These are phyloP conservation scores for Lottia gigantea DNA, from an alignment of 2,888 invertebrate genomes.

Conservation along the genomic window DNA sequence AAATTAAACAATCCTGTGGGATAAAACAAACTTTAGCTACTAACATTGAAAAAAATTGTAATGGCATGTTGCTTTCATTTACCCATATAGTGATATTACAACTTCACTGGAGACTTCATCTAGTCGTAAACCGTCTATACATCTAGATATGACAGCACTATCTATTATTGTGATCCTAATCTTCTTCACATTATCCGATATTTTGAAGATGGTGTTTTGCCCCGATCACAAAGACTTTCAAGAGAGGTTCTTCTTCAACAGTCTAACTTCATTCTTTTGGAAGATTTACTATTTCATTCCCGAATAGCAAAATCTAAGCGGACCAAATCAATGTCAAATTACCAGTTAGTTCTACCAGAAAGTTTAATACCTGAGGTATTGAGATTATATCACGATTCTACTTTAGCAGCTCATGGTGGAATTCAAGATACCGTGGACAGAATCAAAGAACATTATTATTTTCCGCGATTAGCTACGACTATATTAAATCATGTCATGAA, in stretches of 20 bases:
- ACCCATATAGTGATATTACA: no score
- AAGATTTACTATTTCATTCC: constrained; percentile 27
- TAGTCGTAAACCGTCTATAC: no score
- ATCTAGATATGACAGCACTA: no score
- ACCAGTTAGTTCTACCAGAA: constrained; percentile 28
- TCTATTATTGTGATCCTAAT: neutral
- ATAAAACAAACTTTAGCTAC: no score
- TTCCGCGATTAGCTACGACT: constrained; percentile 20
- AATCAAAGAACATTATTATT: constrained; percentile 23
- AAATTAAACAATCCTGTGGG: no score
- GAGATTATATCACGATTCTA: constrained; percentile 24
- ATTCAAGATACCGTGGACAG: constrained; percentile 28
- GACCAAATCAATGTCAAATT: constrained; percentile 17
- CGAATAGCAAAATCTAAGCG: constrained; percentile 25
- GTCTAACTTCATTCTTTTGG: constrained; percentile 24
- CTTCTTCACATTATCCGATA: constrained; percentile 10
- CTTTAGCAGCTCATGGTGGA: constrained; percentile 25
- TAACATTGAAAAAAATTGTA: no score
- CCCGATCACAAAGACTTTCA: constrained; percentile 24
- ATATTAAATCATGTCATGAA: constrained; percentile 21
- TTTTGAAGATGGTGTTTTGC: constrained; percentile 17
- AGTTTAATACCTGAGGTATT: constrained; percentile 22
- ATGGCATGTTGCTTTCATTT: no score
- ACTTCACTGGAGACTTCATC: no score
- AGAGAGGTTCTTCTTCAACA: constrained; percentile 22